Conservation (phyloP, 2,797 vertebrate genomes). For the Nasua narica region DNA sequence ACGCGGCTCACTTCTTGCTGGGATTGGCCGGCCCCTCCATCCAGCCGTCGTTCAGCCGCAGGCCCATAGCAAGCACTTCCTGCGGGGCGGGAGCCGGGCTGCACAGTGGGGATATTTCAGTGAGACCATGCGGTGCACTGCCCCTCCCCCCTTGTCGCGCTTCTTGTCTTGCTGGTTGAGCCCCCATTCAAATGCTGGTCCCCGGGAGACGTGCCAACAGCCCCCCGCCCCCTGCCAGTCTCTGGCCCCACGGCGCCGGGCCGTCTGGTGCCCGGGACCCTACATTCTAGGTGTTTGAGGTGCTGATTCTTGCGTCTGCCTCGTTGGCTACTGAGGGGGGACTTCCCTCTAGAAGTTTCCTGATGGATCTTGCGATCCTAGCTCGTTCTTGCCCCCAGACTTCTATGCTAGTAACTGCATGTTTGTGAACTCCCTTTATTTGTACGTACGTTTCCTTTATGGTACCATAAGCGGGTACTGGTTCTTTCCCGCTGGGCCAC, state of each 20-base stretch:
- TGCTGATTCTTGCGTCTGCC: no score
- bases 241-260: accelerated
- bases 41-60: no score
- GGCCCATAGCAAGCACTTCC: no score
- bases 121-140: not conserved
- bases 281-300: no score
- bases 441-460: not conserved
- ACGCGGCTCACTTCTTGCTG: not conserved
- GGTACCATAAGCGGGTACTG: not conserved
- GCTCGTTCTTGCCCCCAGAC: not conserved
- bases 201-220: not conserved
- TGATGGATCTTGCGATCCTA: accelerated
- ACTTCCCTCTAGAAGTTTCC: not conserved
- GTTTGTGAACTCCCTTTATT: not conserved
- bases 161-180: not conserved
- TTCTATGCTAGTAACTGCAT: not conserved
- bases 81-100: accelerated
- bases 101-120: no score
- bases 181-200: not conserved
- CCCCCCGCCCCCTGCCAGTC: no score
- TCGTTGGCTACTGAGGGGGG: not conserved
- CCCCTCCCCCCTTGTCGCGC: no score
- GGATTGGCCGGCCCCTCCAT: no score
- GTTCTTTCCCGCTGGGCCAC: not conserved
- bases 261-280: not conserved